Evolutionary conservation across 2,888 invertebrate genomes (phyloP), one percentile per base, ranked within the genome.

Genomic region (Timema podura): DNA sequence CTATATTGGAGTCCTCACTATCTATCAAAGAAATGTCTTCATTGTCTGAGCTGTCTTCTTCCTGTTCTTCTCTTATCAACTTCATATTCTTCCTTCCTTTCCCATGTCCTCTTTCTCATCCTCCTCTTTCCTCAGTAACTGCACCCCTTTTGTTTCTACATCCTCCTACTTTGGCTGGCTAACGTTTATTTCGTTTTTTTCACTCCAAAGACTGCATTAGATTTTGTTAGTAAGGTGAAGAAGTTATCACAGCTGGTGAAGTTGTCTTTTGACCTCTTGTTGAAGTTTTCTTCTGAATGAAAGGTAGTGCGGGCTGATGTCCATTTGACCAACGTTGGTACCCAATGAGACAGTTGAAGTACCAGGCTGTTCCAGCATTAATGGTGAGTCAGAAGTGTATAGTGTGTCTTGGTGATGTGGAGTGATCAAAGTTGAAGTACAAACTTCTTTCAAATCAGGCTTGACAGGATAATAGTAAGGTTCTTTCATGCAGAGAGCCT

Each of bases 231-330:
- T 59, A 15, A 59, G 59, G 59, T 59, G 59, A 59, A 59, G 59
- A 59, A 9, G 59, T 59, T 59, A 59, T 59, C 59, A 59, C 59
- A 16, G 59, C 59, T 44, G 59, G 11, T 59, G 16, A 59, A 44
- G 59, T 59, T 44, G 6, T 44, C 44, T 16, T 59, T 11, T 44
- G 59, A 59, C 59, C 59, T 59, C 59, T 59, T 59, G 59, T 59
- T 6, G 9, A 59, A 6, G 11, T 59, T 59, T 44, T 59, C 11
- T 16, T 59, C 59, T 44, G 59, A 59, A 59, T 59, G 44, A 44
- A 44, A 11, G 59, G 59, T 59, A 59, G 30, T 44, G n/a, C n/a
- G 59, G 59, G 11, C 59, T 59, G 15, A 59, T 59, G 59, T 59
- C 59, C 6, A 15, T 6, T 59, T 16, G 59, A 7, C 59, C 59